Evolutionary conservation across 1,140 invertebrate species (phyloP), one percentile per base, ranked within the genome.

Genomic region (Acromyrmex echinatior): DNA sequence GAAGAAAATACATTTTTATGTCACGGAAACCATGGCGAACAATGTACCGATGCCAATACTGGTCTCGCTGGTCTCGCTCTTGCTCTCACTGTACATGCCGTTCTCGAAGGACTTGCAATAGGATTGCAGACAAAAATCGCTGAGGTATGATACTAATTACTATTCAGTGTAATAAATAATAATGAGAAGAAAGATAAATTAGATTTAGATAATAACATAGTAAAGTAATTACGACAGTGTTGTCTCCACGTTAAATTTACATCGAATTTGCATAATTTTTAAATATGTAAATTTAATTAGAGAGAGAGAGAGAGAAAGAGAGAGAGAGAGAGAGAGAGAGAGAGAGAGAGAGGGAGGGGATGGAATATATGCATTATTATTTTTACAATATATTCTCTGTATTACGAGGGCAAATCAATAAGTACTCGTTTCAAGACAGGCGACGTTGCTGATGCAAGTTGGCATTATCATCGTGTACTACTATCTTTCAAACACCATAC

Each of bases 81-180:
- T 9, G 98, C 98, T 0, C 94, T 98, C 9, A 97, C 97, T 5
- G 94, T 98, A 58, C 98, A 98, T 91, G 97, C 97, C 18, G 93
- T 98, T 3, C 96, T 98, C 35, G 98, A 99, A 95, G 98, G 98
- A 58, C 93, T 98, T 49, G 98, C 98, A 1, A 97, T 99, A 91
- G 98, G 98, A 1, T 94, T 98, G 49, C 97, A 97, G 91, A 96
- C 96, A 85, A 95, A 94, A 9, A 88, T 96, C 53, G 91, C 96
- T 1, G 96, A 97, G 95, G 97, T 98, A 94, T 9, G 73, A 0
- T 63, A 25, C 0, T 63, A 12, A n/a, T 31, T 53, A 66, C 2
- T 28, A 70, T 56, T 3, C 28, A 78, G 16, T 39, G 0, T 21
- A 45, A 78, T 45, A 35, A 76, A 76, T 39, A 25, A 6, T 45